Conservation (phyloP, 2,113 vertebrate species). For the Panthera uncia region DNA sequence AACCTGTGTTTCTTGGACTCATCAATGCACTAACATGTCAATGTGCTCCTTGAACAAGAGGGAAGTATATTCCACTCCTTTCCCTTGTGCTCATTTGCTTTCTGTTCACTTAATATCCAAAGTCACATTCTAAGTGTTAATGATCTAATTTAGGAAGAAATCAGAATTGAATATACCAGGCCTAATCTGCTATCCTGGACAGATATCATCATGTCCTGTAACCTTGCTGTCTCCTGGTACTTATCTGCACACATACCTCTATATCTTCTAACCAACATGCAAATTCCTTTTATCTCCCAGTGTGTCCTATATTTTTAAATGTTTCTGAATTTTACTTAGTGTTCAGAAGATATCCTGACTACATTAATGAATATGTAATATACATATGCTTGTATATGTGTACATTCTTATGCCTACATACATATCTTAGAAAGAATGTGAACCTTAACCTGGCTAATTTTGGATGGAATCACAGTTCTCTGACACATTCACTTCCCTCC, state of each 20-base stretch:
- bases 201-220: background rate
- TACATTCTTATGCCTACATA: background rate
- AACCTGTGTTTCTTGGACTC: background rate
- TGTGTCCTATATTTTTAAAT: background rate
- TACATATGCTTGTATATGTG: background rate
- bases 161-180: background rate
- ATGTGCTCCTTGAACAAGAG: background rate
- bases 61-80: fast-evolving
- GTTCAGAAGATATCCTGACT: background rate
- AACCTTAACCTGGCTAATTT: background rate
- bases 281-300: background rate
- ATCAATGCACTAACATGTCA: background rate
- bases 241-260: background rate
- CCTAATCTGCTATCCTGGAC: background rate
- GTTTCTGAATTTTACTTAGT: background rate
- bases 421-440: background rate
- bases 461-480: background rate
- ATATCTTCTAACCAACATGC: background rate
- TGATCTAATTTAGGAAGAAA: background rate
- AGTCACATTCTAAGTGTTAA: background rate
- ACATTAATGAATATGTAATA: background rate
- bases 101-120: background rate
- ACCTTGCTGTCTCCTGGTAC: background rate
- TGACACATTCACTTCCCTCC: background rate
- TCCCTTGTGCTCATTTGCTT: background rate